Base-by-base conservation (phyloP, 2,113 vertebrate species). In the Python bivittatus region DNA sequence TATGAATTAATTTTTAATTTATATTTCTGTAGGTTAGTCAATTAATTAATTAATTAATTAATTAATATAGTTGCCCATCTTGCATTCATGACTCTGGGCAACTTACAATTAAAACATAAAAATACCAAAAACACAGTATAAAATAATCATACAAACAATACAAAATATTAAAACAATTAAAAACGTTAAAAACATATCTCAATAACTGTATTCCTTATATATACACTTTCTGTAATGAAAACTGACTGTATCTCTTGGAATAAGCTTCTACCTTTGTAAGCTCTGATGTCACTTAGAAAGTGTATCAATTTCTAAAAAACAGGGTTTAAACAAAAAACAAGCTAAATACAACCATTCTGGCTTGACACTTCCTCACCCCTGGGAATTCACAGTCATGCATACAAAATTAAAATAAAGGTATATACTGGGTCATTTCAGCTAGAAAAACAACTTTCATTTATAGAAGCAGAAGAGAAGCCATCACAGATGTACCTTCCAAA, bases 401-500 rank as follows among this genome's bases (percentile, higher is more conserved):
- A 61, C 89, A 94, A 92, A 96, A 94, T 42, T 68, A 90, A 48
- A 96, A 96, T 89, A 97, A 96, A 95, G 86, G 84, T 86, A 54
- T 44, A 92, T 88, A 92, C 79, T 44, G 93, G 94, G 95, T 96
- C 95, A 95, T 94, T 95, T 96, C 1, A 88, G 9, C 84, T 95
- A 93, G 93, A 96, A 93, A 13, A 92, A 56, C 60, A 94, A 27
- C 93, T 95, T 94, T 95, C 91, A 94, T 95, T 91, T 68, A 8
- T 0, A 4, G 64, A 95, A 92, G 94, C 87, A 92, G 95, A 97
- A 96, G 0, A 96, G 72, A 92, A 95, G 92, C 61, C 13, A 9
- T 94, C 90, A 93, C 6, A 84, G 10, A 92, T 48, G 89, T 2
- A 68, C 68, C 61, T 96, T 92, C 72, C 1, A 25, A 94, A 94